Evolutionary conservation across 1,140 invertebrate species (phyloP).

Genomic region (Samia ricini): DNA sequence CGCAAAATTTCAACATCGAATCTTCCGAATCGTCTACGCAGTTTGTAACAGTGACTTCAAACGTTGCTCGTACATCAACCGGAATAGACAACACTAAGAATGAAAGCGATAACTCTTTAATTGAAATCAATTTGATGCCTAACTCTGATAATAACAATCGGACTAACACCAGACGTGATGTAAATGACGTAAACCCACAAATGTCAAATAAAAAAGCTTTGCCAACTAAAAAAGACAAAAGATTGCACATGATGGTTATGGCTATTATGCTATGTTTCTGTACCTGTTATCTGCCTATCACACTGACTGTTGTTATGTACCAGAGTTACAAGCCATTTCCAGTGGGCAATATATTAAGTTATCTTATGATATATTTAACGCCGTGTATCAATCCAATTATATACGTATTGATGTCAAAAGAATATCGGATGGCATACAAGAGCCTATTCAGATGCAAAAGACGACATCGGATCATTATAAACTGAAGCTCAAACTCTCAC

Average conservation of each 20-base stretch:
- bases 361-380: not conserved
- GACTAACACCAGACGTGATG: not conserved
- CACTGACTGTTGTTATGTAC: not conserved
- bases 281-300: not conserved
- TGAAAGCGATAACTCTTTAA: not conserved
- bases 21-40: not conserved
- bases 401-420: not conserved
- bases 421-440: not conserved
- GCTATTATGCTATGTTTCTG: not conserved
- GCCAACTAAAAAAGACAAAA: not conserved
- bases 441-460: not conserved
- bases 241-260: not conserved
- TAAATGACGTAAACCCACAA: not conserved
- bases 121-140: not conserved
- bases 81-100: not conserved
- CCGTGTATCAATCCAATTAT: not conserved
- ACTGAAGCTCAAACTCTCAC: too few relatives aligned
- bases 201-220: not conserved
- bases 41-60: not conserved
- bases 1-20: not conserved
- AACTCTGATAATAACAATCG: not conserved
- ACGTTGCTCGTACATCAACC: not conserved
- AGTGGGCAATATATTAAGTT: not conserved
- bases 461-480: not conserved
- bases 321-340: not conserved